Evolutionary conservation across 1,140 invertebrate species (phyloP).

Genomic region (Orchestia grillus): DNA sequence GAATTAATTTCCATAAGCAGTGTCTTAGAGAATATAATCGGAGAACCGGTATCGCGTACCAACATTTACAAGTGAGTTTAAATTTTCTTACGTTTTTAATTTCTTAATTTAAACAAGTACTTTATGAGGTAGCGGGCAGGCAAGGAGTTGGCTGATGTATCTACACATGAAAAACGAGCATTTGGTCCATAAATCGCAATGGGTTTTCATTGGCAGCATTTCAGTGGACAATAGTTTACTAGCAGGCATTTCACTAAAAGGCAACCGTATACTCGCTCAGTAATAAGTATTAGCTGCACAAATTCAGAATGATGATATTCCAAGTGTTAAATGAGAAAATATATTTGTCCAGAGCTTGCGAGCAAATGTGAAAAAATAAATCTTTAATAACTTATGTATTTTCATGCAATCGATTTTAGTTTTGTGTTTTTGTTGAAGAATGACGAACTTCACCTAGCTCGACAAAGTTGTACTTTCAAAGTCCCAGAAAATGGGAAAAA

Average conservation of each 20-base stretch:
- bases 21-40: neutral
- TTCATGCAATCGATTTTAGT: neutral
- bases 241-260: neutral
- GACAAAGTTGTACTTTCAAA: neutral
- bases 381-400: neutral
- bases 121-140: neutral
- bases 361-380: neutral
- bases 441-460: neutral
- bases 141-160: neutral
- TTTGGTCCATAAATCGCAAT: neutral
- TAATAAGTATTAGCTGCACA: neutral
- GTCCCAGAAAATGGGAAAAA: neutral
- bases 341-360: no score
- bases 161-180: no score
- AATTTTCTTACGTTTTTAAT: neutral
- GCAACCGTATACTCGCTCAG: neutral
- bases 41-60: neutral
- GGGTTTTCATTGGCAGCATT: neutral
- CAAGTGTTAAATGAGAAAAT: neutral
- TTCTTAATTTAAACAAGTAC: neutral
- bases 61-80: slow-evolving; percentile 37
- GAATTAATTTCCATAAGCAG: neutral
- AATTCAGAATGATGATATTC: neutral
- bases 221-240: neutral
- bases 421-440: neutral